Base-by-base conservation (phyloP, 2,797 vertebrate genomes). In the Sandelia bainsii region DNA sequence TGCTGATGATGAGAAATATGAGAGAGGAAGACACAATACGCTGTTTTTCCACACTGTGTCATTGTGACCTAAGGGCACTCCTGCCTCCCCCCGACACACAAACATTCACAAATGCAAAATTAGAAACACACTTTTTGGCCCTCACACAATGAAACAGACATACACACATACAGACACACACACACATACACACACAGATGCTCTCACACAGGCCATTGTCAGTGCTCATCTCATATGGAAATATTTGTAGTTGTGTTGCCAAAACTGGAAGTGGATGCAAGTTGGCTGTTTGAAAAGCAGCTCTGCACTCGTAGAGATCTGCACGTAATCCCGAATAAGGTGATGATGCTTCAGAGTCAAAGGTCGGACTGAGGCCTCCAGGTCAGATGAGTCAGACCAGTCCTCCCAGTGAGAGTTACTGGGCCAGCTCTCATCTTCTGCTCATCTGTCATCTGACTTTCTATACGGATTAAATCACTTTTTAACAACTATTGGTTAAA, bases 1-100 rank as follows among this genome's bases (percentile, higher is more conserved):
- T 81, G 85, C 90, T 92, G 90, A 91, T 91, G 86, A 82, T 77
- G 89, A 89, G 90, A 88, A 92, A 92, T 91, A 83, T 86, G 88
- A 92, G 86, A 79, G 64, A 82, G 83, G 75, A 78, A 85, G 85
- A 83, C 79, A 83, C 69, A 88, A 85, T 77, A 73, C 20, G 8
- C 60, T 90, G 81, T 88, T 91, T 84, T 92, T 91, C 87, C 89
- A 85, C 25, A 13, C 65, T 20, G 59, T 82, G 81, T 88, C 89
- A 87, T 67, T 8, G 5, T 81, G 84, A 89, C 87, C 88, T 37
- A 8, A 44, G 75, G 65, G 40, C 40, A n/a, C 37, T 22, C 19
- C 25, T 3, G 12, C 12, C 44, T 42, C 14, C 17, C 39, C 5
- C 16, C 1, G 16, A 32, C 29, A 32, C 29, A 32, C 29, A 32